These are phyloP conservation scores for Drosophila equinoxialis DNA, from an alignment of 1,140 invertebrate genomes.

Conservation along the genomic window DNA sequence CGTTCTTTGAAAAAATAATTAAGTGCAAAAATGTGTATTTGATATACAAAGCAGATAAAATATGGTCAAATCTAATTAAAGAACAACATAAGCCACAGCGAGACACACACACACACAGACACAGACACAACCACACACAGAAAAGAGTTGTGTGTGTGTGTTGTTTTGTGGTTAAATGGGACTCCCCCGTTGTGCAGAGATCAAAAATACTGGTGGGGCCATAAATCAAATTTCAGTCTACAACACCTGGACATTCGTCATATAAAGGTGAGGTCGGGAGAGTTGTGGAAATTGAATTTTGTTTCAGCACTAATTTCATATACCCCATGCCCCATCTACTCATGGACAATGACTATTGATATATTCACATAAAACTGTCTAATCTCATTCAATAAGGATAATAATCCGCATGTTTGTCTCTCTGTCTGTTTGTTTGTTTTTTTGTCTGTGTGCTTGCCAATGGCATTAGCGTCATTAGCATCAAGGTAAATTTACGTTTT, in stretches of 20 bases:
- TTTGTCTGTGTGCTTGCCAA: conserved; percentile 44
- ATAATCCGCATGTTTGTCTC: conserved; percentile 16
- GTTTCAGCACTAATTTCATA: conserved; percentile 53
- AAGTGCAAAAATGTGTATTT: too few relatives aligned
- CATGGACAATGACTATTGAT: conserved; percentile 47
- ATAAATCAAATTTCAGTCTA: conserved; percentile 55
- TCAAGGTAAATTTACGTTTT: conserved; percentile 69
- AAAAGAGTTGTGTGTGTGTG: not conserved
- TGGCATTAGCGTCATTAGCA: conserved; percentile 60
- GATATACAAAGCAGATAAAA: too few relatives aligned
- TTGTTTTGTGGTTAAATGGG: conserved; percentile 2
- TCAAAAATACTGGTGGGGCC: conserved; percentile 60
- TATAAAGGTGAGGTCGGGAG: not conserved
- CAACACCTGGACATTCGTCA: conserved; percentile 45
- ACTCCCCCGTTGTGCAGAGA: not conserved
- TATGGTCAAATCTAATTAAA: not conserved
- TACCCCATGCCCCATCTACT: conserved; percentile 2
- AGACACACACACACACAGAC: conserved; percentile 1
- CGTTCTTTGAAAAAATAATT: too few relatives aligned
- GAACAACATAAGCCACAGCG: conserved; percentile 9
- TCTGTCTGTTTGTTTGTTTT: conserved; percentile 22
- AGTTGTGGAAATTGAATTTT: conserved; percentile 15
- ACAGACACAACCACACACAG: too few relatives aligned
- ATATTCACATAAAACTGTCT: conserved; percentile 61
- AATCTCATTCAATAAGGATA: conserved; percentile 20